These are phyloP conservation scores for Liopterus haemorrhoidalis DNA, from an alignment of 2,888 invertebrate genomes.

Conservation along the genomic window DNA sequence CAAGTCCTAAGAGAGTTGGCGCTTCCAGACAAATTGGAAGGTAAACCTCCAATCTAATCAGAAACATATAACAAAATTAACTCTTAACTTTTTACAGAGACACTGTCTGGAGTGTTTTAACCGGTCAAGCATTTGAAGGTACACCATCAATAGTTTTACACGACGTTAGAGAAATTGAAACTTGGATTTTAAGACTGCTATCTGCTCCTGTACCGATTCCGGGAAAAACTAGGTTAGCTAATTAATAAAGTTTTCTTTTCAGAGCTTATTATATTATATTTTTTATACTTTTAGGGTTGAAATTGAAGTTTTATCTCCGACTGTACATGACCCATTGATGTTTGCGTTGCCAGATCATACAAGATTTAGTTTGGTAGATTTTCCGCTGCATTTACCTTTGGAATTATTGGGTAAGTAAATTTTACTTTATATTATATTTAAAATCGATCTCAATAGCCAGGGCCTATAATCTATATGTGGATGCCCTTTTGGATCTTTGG, in stretches of 20 bases:
- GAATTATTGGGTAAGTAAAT: conserved; percentile 76
- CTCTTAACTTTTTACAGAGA: conserved; percentile 57
- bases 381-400: conserved; percentile 94
- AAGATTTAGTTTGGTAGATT: conserved; percentile 93
- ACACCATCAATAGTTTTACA: conserved; percentile 86
- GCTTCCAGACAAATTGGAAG: conserved; percentile 81
- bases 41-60: conserved; percentile 50
- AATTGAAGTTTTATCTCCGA: conserved; percentile 76
- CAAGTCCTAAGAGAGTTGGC: conserved; percentile 80
- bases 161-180: conserved; percentile 96
- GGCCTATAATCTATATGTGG: too few species aligned
- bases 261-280: too few species aligned
- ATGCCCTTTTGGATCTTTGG: too few species aligned
- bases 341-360: conserved; percentile 98
- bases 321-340: conserved; percentile 75
- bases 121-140: conserved; percentile 73
- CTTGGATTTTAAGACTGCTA: conserved; percentile 93
- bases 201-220: conserved; percentile 98
- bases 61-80: neutral
- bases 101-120: conserved; percentile 93
- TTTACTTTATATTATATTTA: too few species aligned
- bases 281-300: conserved; percentile 40
- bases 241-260: too few species aligned
- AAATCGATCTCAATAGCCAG: too few species aligned
- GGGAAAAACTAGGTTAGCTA: conserved; percentile 79